phyloP scores from a whole-genome alignment of 1,140 invertebrate genomes.

The Sinella curviseta region DNA sequence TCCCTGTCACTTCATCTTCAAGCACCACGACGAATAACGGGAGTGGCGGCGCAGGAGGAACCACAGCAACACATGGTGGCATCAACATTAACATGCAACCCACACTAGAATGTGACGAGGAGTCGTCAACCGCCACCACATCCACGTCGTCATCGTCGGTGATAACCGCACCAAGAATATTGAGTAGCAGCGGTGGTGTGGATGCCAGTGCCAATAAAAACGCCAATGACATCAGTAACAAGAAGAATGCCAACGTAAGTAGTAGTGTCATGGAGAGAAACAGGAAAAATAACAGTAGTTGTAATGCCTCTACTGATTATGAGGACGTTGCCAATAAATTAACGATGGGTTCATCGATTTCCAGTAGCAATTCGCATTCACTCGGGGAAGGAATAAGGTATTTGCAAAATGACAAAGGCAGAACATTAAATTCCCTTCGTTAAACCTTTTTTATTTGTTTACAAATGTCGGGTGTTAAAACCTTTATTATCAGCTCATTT shows the following conservation, averaged over 20 bases:
- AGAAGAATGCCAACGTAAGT: background rate
- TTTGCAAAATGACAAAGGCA: no score
- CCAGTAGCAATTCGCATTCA: background rate
- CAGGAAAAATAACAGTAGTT: background rate
- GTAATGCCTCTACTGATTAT: no score
- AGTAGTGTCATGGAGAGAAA: background rate
- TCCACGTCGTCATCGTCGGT: background rate
- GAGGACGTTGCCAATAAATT: background rate
- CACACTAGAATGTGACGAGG: background rate
- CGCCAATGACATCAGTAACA: no score
- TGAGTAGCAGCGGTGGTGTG: no score
- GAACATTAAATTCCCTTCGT: no score
- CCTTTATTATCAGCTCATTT: background rate
- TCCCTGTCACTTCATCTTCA: conserved; percentile 27
- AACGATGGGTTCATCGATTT: no score
- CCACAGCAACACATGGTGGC: background rate
- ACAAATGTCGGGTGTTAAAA: no score
- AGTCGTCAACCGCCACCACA: background rate
- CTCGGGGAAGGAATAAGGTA: no score
- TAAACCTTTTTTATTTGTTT: no score
- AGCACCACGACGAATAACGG: background rate
- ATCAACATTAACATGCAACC: background rate
- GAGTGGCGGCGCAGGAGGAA: background rate
- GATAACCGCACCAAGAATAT: no score
- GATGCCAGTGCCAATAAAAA: background rate